Evolutionary conservation across 2,113 vertebrate genomes (phyloP).

Genomic region (Haplochromis burtoni): DNA sequence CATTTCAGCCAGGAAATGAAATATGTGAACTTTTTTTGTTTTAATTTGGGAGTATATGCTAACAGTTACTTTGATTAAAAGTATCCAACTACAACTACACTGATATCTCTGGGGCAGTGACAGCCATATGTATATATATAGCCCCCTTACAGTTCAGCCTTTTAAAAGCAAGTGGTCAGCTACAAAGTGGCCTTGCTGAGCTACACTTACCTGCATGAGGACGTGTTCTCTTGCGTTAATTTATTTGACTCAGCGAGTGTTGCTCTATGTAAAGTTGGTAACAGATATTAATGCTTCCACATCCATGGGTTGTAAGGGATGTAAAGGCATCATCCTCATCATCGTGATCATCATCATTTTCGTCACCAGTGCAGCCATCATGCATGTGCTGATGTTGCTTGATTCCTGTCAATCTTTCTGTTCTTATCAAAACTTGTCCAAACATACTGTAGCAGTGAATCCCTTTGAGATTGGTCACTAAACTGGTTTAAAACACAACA

Average conservation of each 20-base stretch:
- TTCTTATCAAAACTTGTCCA: background rate
- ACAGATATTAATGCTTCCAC: background rate
- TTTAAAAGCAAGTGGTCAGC: background rate
- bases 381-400: background rate
- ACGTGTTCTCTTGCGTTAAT: background rate
- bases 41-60: background rate
- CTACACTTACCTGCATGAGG: background rate
- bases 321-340: background rate
- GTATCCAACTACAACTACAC: background rate
- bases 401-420: background rate
- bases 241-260: background rate
- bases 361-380: background rate
- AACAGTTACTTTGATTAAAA: background rate
- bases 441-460: constrained; percentile 60
- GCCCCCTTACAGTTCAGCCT: background rate
- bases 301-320: background rate
- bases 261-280: background rate
- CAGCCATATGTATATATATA: background rate
- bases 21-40: background rate
- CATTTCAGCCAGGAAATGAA: background rate
- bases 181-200: background rate
- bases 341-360: background rate
- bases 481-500: constrained; percentile 32
- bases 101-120: background rate
- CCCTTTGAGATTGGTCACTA: constrained; percentile 42